A percentile compares a stretch with the other conserved stretches of the same genome.
Evolutionary conservation across 2,113 vertebrate species (phyloP).

Genomic region (Pedetes capensis): DNA sequence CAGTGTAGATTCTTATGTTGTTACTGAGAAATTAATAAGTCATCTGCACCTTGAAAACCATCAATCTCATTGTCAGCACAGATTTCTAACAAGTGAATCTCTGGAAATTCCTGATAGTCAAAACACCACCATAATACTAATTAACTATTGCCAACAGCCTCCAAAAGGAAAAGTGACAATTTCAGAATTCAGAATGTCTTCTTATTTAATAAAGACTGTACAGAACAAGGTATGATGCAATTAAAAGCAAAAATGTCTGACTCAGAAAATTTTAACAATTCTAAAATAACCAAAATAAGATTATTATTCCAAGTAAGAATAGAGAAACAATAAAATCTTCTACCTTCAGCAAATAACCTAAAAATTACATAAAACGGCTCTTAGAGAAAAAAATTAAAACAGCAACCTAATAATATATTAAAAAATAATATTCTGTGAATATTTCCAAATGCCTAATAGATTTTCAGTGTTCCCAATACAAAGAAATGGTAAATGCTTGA

Average conservation of each 20-base stretch:
- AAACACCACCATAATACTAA: background rate
- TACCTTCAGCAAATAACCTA: background rate
- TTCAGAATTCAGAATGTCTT: background rate
- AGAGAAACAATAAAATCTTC: background rate
- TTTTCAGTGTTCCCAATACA: background rate
- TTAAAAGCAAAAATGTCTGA: constrained; percentile 11
- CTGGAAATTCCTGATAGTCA: background rate
- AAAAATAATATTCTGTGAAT: background rate
- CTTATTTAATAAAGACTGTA: background rate
- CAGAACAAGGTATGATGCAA: background rate
- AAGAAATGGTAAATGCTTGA: background rate
- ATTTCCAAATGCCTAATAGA: background rate
- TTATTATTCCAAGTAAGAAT: constrained; percentile 3
- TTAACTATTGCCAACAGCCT: background rate
- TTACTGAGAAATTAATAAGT: background rate
- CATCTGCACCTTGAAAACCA: background rate
- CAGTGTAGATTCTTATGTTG: background rate
- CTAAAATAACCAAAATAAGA: constrained; percentile 17
- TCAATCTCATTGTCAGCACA: background rate
- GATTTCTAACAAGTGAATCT: constrained; percentile 17
- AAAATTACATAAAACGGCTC: background rate
- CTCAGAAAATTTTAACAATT: background rate
- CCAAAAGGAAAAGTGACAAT: background rate
- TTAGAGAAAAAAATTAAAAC: background rate
- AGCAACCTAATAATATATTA: background rate